A percentile compares a stretch with the other conserved stretches of the same genome.
Conservation (phyloP, 2,888 invertebrate species). For the Erpobdella octoculata region DNA sequence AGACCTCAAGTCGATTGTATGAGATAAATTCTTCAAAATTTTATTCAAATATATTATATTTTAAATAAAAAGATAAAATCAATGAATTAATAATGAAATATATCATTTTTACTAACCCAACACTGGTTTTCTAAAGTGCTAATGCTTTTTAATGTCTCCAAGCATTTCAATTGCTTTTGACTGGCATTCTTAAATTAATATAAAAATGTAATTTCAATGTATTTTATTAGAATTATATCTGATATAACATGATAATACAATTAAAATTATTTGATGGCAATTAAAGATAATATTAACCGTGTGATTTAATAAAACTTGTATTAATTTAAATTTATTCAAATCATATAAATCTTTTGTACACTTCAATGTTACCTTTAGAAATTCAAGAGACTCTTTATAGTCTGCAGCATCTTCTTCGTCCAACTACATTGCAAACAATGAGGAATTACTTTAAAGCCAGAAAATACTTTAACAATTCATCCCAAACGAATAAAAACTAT, state of each 20-base stretch:
- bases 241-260: too few relatives aligned
- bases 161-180: constrained; percentile 16
- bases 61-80: not conserved
- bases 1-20: constrained; percentile 6
- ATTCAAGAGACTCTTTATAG: constrained; percentile 7
- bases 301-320: too few relatives aligned
- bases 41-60: not conserved
- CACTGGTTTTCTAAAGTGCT: not conserved
- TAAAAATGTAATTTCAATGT: too few relatives aligned
- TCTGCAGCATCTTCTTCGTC: not conserved
- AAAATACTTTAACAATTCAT: not conserved
- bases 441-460: not conserved
- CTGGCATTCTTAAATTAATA: constrained; percentile 7
- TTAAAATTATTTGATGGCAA: too few relatives aligned
- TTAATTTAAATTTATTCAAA: too few relatives aligned
- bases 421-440: not conserved
- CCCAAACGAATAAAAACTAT: not conserved
- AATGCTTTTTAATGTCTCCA: constrained; percentile 3
- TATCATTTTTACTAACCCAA: constrained; percentile 12
- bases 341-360: not conserved
- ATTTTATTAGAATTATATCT: too few relatives aligned
- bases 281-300: too few relatives aligned
- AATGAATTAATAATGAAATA: not conserved
- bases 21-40: not conserved
- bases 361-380: not conserved